Percentiles rank a stretch among this genome's conserved stretches.
These are phyloP conservation scores for Orthosia cruda DNA, from an alignment of 2,888 invertebrate genomes.

Conservation along the genomic window DNA sequence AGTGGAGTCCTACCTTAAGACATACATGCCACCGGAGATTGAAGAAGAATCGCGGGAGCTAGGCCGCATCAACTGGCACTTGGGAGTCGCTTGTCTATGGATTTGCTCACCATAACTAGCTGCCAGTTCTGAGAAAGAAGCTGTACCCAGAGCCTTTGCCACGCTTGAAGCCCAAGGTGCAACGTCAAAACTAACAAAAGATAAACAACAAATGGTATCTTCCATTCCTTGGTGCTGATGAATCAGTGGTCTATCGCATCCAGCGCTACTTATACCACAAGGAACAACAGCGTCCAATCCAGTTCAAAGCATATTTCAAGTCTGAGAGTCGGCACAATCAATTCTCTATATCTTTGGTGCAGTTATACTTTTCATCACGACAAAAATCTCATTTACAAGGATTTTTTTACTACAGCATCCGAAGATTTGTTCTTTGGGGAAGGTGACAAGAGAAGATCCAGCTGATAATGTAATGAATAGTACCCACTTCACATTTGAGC, in stretches of 20 bases:
- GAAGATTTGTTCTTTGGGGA: conserved; percentile 93
- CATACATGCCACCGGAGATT: conserved; percentile 67
- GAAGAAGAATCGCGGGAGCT: conserved; percentile 69
- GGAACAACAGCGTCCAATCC: conserved; percentile 94
- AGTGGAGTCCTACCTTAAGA: conserved; percentile 93
- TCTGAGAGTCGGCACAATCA: conserved; percentile 82
- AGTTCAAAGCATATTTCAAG: conserved; percentile 94
- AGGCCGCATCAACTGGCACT: conserved; percentile 95
- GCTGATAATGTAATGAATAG: conserved; percentile 92
- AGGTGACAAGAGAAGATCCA: conserved; percentile 93
- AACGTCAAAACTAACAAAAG: conserved; percentile 90
- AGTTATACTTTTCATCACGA: conserved; percentile 81
- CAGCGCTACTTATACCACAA: conserved; percentile 95
- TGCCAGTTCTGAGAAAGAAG: conserved; percentile 93
- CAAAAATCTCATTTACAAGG: conserved; percentile 71
- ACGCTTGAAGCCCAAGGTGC: conserved; percentile 92
- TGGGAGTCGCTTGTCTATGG: conserved; percentile 97
- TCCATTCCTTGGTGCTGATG: conserved; percentile 96
- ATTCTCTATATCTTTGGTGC: conserved; percentile 91
- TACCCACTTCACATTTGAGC: conserved; percentile 93
- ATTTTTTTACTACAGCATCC: conserved; percentile 78
- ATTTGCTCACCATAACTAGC: conserved; percentile 93
- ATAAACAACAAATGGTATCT: conserved; percentile 92
- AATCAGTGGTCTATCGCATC: conserved; percentile 95
- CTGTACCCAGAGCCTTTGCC: conserved; percentile 93